Base-by-base conservation (phyloP, 1,140 invertebrate genomes). In the Neelides sp. region DNA sequence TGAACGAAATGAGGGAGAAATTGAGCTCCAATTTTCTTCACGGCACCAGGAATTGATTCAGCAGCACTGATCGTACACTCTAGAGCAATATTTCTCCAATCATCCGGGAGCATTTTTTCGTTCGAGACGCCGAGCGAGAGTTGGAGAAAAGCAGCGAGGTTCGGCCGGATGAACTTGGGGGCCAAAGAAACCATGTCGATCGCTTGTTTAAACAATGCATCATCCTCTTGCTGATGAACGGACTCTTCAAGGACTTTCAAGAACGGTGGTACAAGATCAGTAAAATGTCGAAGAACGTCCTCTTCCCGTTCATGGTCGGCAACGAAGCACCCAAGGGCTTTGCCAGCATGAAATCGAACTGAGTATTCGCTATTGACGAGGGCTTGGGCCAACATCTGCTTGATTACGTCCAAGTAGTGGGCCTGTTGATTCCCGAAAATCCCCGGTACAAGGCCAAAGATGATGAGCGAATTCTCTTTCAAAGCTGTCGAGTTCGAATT, bases 381-480 rank as follows among this genome's bases (percentile, higher is more conserved):
- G 40, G 83, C 83, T 54, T 86, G 79, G 27, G 79, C 73, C 46
- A 97, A 70, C 90, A 96, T 95, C 67, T 91, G 82, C 65, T 94
- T 94, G 53, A 98, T 98, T 4, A 94, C 75, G 65, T 89, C 79
- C 27, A 97, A 68, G 67, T 96, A 92, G 63, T 88, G 82, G 45
- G 76, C 73, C 69, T 97, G 90, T 65, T 94, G 85, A 65, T 92
- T 93, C 22, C 93, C 94, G 77, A 98, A 98, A 26, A 97, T 83
- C 34, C 89, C 86, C 49, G 95, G 94, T 17, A 97, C 88, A 64
- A 84, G 88, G 76, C 87, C 82, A 63, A 98, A 95, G 70, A 99
- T 89, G 58, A 87, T 78, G 35, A 98, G 77, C 12, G 91, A 90
- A 62, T 84, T 82, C 69, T 97, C 93, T 71, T 90, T 90, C n/a